These are phyloP conservation scores for Poeciliopsis paucimaculata DNA, from an alignment of 2,797 vertebrate species.

Conservation along the genomic window DNA sequence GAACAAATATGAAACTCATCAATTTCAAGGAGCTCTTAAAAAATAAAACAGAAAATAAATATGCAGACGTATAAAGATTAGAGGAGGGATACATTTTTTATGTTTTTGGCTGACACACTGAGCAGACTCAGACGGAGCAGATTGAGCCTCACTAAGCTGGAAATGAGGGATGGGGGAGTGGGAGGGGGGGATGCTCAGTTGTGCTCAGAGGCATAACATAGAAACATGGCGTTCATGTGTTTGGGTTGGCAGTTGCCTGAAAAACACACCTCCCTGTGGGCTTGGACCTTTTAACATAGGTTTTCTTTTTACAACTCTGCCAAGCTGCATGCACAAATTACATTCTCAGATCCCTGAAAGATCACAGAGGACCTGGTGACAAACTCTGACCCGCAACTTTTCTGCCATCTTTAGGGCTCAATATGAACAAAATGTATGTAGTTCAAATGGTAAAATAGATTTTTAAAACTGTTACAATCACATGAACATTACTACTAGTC, in stretches of 20 bases:
- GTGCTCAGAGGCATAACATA: constrained; percentile 58
- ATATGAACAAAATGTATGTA: background rate
- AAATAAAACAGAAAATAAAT: background rate
- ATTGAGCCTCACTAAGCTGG: constrained; percentile 68
- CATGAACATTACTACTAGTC: constrained; percentile 29
- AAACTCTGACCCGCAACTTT: background rate
- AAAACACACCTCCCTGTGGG: constrained; percentile 25
- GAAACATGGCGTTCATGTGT: constrained; percentile 47
- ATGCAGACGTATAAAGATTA: constrained; percentile 11
- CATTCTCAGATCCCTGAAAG: constrained; percentile 20
- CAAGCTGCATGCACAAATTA: constrained; percentile 26
- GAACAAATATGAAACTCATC: constrained; percentile 16
- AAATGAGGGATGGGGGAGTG: background rate
- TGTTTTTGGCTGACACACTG: constrained; percentile 56
- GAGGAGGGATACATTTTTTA: constrained; percentile 13
- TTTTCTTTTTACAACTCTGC: constrained; percentile 44
- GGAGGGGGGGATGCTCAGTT: constrained; percentile 59
- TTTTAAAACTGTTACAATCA: background rate
- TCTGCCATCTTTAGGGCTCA: background rate
- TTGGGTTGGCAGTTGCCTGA: constrained; percentile 26
- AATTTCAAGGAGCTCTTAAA: constrained; percentile 17
- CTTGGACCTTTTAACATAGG: constrained; percentile 43
- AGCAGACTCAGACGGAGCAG: constrained; percentile 68
- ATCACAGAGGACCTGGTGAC: constrained; percentile 11
- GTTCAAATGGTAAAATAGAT: background rate